A percentile compares a stretch with the other conserved stretches of the same genome.
Evolutionary conservation across 2,113 vertebrate species (phyloP).

Genomic region (Triplophysa siluroides): DNA sequence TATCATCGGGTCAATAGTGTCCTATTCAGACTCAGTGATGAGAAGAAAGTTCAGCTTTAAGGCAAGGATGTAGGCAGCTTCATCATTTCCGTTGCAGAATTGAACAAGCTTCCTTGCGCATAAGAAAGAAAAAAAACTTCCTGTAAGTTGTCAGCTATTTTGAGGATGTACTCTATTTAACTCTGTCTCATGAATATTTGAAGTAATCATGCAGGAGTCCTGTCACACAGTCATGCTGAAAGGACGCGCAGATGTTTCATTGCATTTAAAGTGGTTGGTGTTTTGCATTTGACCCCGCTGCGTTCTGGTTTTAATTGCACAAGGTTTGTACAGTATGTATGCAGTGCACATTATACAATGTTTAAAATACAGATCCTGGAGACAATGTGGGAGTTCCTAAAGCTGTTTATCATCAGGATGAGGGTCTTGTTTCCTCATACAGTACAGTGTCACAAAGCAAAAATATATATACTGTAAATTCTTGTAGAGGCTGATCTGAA

Average conservation of each 20-base stretch:
- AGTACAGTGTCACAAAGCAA: neutral
- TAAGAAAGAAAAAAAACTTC: neutral
- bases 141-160: slow-evolving; percentile 16
- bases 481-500: no score
- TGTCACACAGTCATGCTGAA: neutral
- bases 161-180: slow-evolving; percentile 1
- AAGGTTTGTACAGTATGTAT: slow-evolving; percentile 21
- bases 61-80: neutral
- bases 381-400: slow-evolving; percentile 50
- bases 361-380: slow-evolving; percentile 52
- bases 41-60: neutral
- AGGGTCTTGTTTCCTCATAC: neutral
- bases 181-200: slow-evolving; percentile 27
- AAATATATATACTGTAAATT: no score
- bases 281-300: slow-evolving; percentile 45
- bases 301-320: slow-evolving; percentile 52
- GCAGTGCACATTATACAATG: slow-evolving; percentile 42
- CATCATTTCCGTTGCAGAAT: neutral
- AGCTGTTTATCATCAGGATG: slow-evolving; percentile 15
- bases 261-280: slow-evolving; percentile 6
- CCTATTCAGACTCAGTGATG: neutral
- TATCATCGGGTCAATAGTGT: neutral
- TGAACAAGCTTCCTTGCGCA: neutral
- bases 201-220: slow-evolving; percentile 2
- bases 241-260: slow-evolving; percentile 26